Percentiles rank a stretch among this genome's conserved stretches.
Conservation (phyloP, 2,888 invertebrate species). For the Lochmaea capreae region DNA sequence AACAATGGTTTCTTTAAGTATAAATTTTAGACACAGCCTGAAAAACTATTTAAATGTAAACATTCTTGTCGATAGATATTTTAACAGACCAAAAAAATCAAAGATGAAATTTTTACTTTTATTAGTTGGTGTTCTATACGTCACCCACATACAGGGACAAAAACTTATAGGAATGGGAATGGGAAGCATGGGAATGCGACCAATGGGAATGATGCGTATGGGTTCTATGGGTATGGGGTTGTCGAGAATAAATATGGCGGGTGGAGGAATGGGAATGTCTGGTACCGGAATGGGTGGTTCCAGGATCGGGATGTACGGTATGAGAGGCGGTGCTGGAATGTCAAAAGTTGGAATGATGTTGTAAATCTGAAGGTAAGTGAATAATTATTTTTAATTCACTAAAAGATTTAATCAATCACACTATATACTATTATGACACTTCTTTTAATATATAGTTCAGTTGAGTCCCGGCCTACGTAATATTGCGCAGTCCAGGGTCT, state of each 20-base stretch:
- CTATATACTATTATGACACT: too few species aligned
- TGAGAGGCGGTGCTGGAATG: slow-evolving; percentile 9
- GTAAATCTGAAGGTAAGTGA: background rate
- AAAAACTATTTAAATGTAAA: background rate
- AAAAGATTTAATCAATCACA: too few species aligned
- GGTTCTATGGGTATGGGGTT: slow-evolving; percentile 15
- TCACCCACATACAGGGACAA: background rate
- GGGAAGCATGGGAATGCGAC: background rate
- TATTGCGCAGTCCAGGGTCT: too few species aligned
- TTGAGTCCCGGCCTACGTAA: too few species aligned
- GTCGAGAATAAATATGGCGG: slow-evolving; percentile 7
- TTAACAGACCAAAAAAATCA: background rate
- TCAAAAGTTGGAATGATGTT: slow-evolving; percentile 10
- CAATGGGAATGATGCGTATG: slow-evolving; percentile 14
- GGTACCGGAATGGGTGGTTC: slow-evolving; percentile 16
- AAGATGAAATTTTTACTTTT: slow-evolving; percentile 8
- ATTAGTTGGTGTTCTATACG: background rate
- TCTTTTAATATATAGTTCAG: too few species aligned
- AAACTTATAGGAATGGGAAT: background rate
- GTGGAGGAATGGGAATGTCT: slow-evolving; percentile 11
- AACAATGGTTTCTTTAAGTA: slow-evolving; percentile 8
- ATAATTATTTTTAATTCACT: background rate
- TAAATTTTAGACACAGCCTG: background rate
- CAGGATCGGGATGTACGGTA: slow-evolving; percentile 21
- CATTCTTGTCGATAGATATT: background rate